These are phyloP conservation scores for Venustaconcha ellipsiformis DNA, from an alignment of 1,140 invertebrate species.

Conservation along the genomic window DNA sequence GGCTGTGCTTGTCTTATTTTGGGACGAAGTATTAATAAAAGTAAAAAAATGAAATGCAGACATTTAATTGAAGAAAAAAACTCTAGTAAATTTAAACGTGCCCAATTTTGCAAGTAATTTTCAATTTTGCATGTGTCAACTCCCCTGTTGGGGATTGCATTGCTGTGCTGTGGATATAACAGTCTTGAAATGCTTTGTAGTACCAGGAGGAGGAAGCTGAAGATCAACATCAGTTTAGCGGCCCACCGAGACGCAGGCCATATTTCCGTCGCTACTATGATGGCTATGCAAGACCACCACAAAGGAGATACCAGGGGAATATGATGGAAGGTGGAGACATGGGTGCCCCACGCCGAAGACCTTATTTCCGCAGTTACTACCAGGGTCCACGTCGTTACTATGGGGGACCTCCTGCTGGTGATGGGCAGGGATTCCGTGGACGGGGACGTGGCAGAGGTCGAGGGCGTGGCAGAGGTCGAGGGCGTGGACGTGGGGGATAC, in stretches of 20 bases:
- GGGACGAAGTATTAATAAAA: too few relatives aligned
- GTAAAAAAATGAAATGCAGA: too few relatives aligned
- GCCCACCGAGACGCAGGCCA: constrained; percentile 3
- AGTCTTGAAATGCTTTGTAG: not conserved
- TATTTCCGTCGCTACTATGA: too few relatives aligned
- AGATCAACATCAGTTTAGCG: not conserved
- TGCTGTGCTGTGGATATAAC: not conserved
- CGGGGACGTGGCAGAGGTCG: constrained; percentile 46
- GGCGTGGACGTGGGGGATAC: constrained; percentile 21
- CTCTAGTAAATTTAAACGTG: too few relatives aligned
- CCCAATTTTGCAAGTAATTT: too few relatives aligned
- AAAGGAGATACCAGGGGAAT: constrained; percentile 2
- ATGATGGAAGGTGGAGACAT: constrained; percentile 1
- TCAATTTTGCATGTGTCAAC: too few relatives aligned
- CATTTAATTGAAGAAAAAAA: too few relatives aligned
- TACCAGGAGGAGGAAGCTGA: not conserved
- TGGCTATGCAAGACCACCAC: too few relatives aligned
- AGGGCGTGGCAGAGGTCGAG: constrained; percentile 21
- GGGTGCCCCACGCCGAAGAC: constrained; percentile 7
- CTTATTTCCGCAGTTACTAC: constrained; percentile 29
- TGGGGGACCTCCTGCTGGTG: constrained; percentile 30
- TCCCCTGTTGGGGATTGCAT: not conserved
- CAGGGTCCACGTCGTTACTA: constrained; percentile 31
- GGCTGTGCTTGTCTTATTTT: too few relatives aligned
- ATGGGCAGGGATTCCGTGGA: constrained; percentile 24